phyloP scores from a whole-genome alignment of 2,797 vertebrate genomes.

The Clarias laeviceps region DNA sequence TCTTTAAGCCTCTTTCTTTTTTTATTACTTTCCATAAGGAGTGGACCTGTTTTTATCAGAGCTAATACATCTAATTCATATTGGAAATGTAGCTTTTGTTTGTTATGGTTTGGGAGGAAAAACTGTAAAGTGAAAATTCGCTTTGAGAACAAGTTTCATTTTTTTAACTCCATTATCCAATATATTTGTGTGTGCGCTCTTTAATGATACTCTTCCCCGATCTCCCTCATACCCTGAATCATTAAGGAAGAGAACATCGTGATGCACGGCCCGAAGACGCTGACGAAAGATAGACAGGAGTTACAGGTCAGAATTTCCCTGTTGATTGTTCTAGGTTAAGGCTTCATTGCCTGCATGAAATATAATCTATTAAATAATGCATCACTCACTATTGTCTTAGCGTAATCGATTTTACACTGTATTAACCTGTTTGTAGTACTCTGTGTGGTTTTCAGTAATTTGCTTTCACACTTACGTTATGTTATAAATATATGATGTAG shows the following conservation, averaged over 20 bases:
- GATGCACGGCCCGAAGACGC: constrained; percentile 86
- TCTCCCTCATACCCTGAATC: neutral
- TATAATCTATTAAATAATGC: neutral
- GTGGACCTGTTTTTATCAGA: neutral
- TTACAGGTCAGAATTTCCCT: constrained; percentile 79
- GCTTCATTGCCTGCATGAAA: neutral
- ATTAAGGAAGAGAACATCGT: constrained; percentile 86
- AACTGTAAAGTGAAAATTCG: neutral
- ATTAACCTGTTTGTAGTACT: neutral
- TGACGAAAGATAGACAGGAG: constrained; percentile 82
- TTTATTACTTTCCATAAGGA: neutral
- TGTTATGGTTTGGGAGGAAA: neutral
- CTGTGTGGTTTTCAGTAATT: neutral
- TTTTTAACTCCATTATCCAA: neutral
- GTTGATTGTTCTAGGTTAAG: neutral
- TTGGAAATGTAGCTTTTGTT: neutral
- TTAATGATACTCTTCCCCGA: neutral
- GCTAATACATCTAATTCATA: too few species aligned
- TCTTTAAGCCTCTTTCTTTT: constrained; percentile 37
- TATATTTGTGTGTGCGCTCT: neutral
- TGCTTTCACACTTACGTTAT: neutral
- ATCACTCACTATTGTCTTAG: too few species aligned
- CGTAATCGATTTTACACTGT: neutral
- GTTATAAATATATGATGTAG: constrained; percentile 6
- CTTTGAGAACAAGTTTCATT: neutral